Conservation (phyloP, 2,113 vertebrate genomes). For the Perca schrenkii region DNA sequence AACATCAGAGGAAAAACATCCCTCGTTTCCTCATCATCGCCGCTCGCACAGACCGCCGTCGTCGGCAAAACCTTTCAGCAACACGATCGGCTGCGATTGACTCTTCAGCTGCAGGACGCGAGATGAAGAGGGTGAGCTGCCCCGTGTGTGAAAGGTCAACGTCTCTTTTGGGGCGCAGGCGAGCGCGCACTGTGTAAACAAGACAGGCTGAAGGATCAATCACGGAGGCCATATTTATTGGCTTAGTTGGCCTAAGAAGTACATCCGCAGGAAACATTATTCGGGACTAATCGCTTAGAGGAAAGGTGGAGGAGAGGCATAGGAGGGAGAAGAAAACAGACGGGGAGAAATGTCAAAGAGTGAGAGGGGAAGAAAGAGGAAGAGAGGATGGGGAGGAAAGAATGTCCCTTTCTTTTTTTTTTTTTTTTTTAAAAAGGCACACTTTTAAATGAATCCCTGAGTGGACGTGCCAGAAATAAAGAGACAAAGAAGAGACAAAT, state of each 20-base stretch:
- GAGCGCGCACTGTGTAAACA: slow-evolving; percentile 70
- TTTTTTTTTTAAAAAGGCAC: slow-evolving; percentile 3
- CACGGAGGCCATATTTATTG: slow-evolving; percentile 56
- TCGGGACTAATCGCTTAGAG: slow-evolving; percentile 33
- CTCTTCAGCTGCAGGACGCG: slow-evolving; percentile 58
- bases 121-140: slow-evolving; percentile 69
- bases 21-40: slow-evolving; percentile 22
- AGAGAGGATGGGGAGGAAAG: background rate
- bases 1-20: slow-evolving; percentile 69
- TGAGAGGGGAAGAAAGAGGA: background rate
- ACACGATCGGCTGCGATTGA: slow-evolving; percentile 52
- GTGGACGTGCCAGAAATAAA: background rate
- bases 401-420: background rate
- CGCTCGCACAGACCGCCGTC: background rate
- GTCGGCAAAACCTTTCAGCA: slow-evolving; percentile 27
- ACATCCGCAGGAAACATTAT: slow-evolving; percentile 43
- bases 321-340: background rate
- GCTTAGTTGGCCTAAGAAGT: slow-evolving; percentile 50
- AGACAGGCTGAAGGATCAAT: slow-evolving; percentile 70
- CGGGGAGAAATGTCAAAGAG: background rate
- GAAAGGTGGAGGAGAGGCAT: slow-evolving; percentile 1
- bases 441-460: background rate
- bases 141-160: slow-evolving; percentile 78
- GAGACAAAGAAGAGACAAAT: too few species aligned
- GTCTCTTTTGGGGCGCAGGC: slow-evolving; percentile 59